Base-by-base conservation (phyloP, 2,888 invertebrate species). In the Julus scandinavius region DNA sequence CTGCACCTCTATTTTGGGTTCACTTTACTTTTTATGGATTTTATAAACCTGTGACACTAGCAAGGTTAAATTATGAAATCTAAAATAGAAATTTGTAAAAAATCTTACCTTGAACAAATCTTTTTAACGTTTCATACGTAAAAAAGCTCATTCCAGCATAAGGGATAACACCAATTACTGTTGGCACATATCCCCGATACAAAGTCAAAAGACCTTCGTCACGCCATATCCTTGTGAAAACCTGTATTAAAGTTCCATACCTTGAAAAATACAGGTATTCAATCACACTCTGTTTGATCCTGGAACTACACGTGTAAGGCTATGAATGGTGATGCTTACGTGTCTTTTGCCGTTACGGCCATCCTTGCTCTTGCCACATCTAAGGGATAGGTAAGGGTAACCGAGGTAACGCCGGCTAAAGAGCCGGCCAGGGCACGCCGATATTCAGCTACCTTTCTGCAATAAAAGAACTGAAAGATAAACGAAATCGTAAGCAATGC, bases 141-240 rank as follows among this genome's bases (percentile, higher is more conserved):
- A 96, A 99, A 93, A 99, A 99, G 20, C 98, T 98, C 87, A 96
- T 96, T 4, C 99, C 99, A 0, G 99, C 98, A 93, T 99, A 99
- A 0, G 98, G 98, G 90, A 99, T 96, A 4, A 98, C 98, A 0
- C 99, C 99, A 38, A 97, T 92, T 88, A 99, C 94, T 0, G 99
- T 98, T 0, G 99, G 97, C 88, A 95, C 93, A 92, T 96, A 98
- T 0, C 99, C 99, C 90, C 96, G 94, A 92, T 97, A 98, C 88
- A 98, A 94, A 0, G 96, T 95, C 80, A 93, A 89, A 0, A 95
- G 91, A 0, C 98, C 98, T 93, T 98, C 98, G 83, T 95, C 94
- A 20, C 93, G 91, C 92, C 95, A 95, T 87, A 97, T 96, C 91
- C 95, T 95, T 7, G 90, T 89, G 89, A 93, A 93, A 11, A 93